Evolutionary conservation across 1,140 invertebrate genomes (phyloP).

Genomic region (Neocloeon triangulifer): DNA sequence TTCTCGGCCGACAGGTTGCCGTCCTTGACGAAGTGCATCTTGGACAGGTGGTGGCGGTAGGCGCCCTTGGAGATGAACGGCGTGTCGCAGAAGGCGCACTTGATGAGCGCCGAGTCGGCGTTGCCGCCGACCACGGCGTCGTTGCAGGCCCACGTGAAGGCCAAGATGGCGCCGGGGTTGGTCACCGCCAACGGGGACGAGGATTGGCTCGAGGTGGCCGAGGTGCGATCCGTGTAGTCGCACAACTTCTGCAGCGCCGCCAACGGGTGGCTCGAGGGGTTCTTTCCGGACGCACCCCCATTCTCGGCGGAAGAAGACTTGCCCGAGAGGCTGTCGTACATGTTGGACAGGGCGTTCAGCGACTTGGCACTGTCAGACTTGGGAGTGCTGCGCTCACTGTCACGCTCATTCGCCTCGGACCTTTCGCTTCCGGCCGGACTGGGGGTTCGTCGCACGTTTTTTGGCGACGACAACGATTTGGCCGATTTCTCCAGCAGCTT

Average conservation of each 20-base stretch:
- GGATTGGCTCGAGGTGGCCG: conserved; percentile 7
- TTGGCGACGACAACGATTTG: background rate
- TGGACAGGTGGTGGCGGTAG: conserved; percentile 86
- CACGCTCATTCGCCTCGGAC: too few relatives aligned
- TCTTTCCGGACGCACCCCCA: conserved; percentile 27
- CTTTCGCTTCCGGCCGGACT: background rate
- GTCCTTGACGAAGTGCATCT: conserved; percentile 93
- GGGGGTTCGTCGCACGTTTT: background rate
- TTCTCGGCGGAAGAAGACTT: conserved; percentile 15
- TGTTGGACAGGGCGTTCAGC: conserved; percentile 64
- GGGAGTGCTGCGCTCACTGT: too few relatives aligned
- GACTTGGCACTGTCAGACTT: conserved; percentile 22
- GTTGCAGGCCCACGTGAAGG: conserved; percentile 84
- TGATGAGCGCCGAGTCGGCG: conserved; percentile 70
- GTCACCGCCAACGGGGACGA: conserved; percentile 10
- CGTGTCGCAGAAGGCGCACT: conserved; percentile 90
- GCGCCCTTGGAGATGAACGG: conserved; percentile 91
- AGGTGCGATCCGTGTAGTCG: conserved; percentile 68
- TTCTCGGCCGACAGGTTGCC: conserved; percentile 48
- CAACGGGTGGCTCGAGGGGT: conserved; percentile 63
- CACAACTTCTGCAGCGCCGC: conserved; percentile 84
- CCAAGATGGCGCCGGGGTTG: conserved; percentile 52
- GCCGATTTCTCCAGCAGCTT: background rate
- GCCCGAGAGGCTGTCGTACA: conserved; percentile 63
- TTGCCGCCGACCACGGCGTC: conserved; percentile 74